Evolutionary conservation across 2,888 invertebrate genomes (phyloP).

Genomic region (Desoria tigrina): DNA sequence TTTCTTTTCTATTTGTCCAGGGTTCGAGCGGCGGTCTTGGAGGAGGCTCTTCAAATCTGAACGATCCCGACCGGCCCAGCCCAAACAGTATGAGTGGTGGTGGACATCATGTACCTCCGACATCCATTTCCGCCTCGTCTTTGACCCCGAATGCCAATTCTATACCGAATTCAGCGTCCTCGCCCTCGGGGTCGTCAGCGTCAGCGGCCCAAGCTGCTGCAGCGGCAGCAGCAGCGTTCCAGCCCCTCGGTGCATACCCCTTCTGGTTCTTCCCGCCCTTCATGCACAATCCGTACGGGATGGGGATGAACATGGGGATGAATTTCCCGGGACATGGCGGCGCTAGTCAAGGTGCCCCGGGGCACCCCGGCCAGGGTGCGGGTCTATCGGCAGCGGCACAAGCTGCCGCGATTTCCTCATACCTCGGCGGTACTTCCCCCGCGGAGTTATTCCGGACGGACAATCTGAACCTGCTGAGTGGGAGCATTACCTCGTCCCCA

Average conservation of each 20-base stretch:
- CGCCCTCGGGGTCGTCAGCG: slow-evolving; percentile 30
- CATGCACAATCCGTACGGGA: slow-evolving; percentile 52
- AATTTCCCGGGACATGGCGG: slow-evolving; percentile 35
- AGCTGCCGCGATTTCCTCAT: slow-evolving; percentile 25
- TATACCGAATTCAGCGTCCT: slow-evolving; percentile 1
- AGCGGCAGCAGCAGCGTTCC: slow-evolving; percentile 48
- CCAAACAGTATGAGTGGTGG: no score
- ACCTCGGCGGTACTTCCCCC: slow-evolving; percentile 34
- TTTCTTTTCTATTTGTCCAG: slow-evolving; percentile 10
- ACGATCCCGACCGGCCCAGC: no score
- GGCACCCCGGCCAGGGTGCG: slow-evolving; percentile 21
- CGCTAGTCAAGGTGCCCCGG: slow-evolving; percentile 17
- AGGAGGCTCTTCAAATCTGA: background rate
- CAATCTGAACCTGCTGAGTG: slow-evolving; percentile 48
- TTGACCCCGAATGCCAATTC: background rate
- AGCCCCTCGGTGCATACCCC: slow-evolving; percentile 50
- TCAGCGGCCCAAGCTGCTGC: slow-evolving; percentile 48
- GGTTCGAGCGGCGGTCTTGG: background rate
- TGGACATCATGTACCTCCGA: no score
- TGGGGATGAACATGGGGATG: slow-evolving; percentile 50
- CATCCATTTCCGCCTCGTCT: background rate
- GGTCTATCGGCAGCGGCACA: slow-evolving; percentile 26
- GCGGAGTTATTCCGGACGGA: slow-evolving; percentile 49
- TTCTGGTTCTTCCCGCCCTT: slow-evolving; percentile 54
- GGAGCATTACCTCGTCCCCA: slow-evolving; percentile 40